Evolutionary conservation across 2,888 invertebrate species (phyloP).

Genomic region (Oscheius sp.): DNA sequence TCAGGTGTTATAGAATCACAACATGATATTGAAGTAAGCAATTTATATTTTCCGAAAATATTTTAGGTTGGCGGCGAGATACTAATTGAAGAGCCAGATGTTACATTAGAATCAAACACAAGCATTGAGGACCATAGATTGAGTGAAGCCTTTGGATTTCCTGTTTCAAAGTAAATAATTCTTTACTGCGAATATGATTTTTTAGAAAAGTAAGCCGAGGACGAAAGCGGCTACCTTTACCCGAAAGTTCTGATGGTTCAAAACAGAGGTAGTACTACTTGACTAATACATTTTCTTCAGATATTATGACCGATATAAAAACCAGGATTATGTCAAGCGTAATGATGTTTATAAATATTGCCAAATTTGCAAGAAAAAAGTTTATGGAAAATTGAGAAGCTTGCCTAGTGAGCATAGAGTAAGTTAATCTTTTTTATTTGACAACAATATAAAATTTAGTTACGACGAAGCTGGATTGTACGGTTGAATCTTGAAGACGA

Average conservation of each 20-base stretch:
- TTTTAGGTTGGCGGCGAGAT: too few species aligned
- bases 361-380: constrained; percentile 49
- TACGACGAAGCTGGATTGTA: constrained; percentile 49
- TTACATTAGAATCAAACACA: not conserved
- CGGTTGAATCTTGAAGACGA: constrained; percentile 48
- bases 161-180: not conserved
- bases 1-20: not conserved
- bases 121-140: not conserved
- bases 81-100: too few species aligned
- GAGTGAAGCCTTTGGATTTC: constrained; percentile 1
- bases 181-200: not conserved
- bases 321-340: constrained; percentile 31
- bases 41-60: too few species aligned
- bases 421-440: not conserved
- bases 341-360: constrained; percentile 52
- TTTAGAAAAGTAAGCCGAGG: constrained; percentile 8
- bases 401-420: constrained; percentile 47
- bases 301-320: constrained; percentile 33
- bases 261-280: not conserved
- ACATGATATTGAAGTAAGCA: not conserved
- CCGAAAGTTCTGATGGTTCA: constrained; percentile 12
- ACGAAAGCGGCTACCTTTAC: constrained; percentile 3
- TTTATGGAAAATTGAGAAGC: constrained; percentile 43
- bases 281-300: constrained; percentile 5
- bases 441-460: constrained; percentile 12